Conservation (phyloP, 2,113 vertebrate genomes). For the Muntiacus reevesi region DNA sequence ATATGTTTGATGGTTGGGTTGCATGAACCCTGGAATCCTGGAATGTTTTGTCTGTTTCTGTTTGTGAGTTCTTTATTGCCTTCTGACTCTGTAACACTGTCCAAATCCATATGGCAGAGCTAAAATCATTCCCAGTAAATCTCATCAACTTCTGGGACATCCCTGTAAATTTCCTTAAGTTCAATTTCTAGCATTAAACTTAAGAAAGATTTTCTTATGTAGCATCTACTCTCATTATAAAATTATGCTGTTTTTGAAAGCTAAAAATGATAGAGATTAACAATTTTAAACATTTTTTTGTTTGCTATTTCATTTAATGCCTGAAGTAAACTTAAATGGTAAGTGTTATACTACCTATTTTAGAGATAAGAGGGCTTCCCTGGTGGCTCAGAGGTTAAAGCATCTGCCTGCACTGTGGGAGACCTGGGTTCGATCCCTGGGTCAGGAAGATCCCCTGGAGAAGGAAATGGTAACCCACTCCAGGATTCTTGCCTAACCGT, state of each 20-base stretch:
- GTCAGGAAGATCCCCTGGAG: too few species aligned
- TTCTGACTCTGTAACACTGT: neutral
- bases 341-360: neutral
- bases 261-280: neutral
- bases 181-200: neutral
- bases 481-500: too few species aligned
- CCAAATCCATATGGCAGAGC: neutral
- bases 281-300: neutral
- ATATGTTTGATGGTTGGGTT: neutral
- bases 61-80: neutral
- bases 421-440: too few species aligned
- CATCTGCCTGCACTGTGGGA: too few species aligned
- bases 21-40: neutral
- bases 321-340: neutral
- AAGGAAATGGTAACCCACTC: too few species aligned
- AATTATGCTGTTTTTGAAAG: neutral
- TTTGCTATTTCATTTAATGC: neutral
- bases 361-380: neutral
- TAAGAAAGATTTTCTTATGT: neutral
- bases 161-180: neutral
- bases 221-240: neutral
- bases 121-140: slow-evolving; percentile 22
- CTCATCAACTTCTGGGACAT: neutral
- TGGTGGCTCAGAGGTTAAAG: too few species aligned
- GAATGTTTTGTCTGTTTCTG: neutral